Evolutionary conservation across 64 coral and sea anemone genomes (phyloP).

Genomic region (Platygyra sinensis): DNA sequence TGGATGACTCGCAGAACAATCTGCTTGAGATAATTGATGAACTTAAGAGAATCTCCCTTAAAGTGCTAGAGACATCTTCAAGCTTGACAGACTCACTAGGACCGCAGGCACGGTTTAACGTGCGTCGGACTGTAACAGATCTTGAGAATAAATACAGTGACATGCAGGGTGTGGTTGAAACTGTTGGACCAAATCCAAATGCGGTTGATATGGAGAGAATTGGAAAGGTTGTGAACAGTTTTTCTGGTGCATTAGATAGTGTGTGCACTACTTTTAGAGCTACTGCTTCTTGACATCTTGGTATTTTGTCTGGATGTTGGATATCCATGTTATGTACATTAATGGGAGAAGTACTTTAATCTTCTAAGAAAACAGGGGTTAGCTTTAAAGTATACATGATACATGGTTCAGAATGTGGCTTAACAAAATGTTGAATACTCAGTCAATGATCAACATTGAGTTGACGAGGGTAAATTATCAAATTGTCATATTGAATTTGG

Average conservation of each 20-base stretch:
- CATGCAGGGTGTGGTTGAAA: constrained; percentile 74
- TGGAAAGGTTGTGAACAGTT: constrained; percentile 62
- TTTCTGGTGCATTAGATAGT: constrained; percentile 62
- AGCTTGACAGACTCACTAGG: constrained; percentile 74
- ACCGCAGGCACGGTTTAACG: constrained; percentile 85
- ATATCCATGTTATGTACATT: neutral
- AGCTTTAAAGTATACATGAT: too few species aligned
- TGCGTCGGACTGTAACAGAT: constrained; percentile 75
- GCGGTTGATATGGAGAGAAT: constrained; percentile 78
- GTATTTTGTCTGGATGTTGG: neutral
- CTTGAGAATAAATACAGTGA: constrained; percentile 86
- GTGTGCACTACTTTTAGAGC: constrained; percentile 68
- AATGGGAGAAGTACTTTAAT: too few species aligned
- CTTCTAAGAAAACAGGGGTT: too few species aligned
- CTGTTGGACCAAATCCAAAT: constrained; percentile 68
- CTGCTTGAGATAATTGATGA: constrained; percentile 53
- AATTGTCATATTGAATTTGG: too few species aligned
- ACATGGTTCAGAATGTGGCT: too few species aligned
- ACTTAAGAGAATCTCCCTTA: constrained; percentile 62
- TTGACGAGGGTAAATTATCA: too few species aligned
- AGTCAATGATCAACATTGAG: too few species aligned
- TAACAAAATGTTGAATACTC: too few species aligned
- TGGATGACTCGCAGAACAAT: constrained; percentile 66
- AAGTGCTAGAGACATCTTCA: constrained; percentile 77
- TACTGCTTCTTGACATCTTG: constrained; percentile 41